Evolutionary conservation across 2,797 vertebrate genomes (phyloP).

Genomic region (Bradypodion pumilum): DNA sequence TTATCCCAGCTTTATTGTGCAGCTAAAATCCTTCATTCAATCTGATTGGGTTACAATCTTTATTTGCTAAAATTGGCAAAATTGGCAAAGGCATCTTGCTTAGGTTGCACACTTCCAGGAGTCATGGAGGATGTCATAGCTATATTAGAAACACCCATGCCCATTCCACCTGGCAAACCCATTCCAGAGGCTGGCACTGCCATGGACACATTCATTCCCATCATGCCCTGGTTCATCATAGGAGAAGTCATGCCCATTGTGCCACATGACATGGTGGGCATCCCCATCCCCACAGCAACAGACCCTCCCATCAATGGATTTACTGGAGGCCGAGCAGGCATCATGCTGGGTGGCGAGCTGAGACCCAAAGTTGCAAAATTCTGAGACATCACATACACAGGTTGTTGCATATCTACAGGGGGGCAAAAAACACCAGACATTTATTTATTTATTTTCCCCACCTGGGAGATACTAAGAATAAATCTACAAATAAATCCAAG

Average conservation of each 20-base stretch:
- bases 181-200: constrained; percentile 81
- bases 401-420: constrained; percentile 78
- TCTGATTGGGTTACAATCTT: constrained; percentile 75
- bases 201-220: constrained; percentile 79
- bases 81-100: constrained; percentile 98
- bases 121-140: constrained; percentile 80
- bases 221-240: constrained; percentile 78
- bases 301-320: constrained; percentile 83
- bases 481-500: background rate
- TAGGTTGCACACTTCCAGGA: constrained; percentile 86
- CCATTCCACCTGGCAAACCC: constrained; percentile 80
- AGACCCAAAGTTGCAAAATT: constrained; percentile 90
- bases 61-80: constrained; percentile 99
- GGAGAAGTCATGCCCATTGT: constrained; percentile 77
- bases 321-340: constrained; percentile 78
- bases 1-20: constrained; percentile 75
- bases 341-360: constrained; percentile 80
- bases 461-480: background rate
- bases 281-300: constrained; percentile 80
- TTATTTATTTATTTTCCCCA: background rate
- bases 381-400: constrained; percentile 87
- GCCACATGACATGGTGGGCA: constrained; percentile 76
- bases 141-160: constrained; percentile 82
- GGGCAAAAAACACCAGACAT: background rate
- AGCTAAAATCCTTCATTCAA: constrained; percentile 82